Conservation (phyloP, 2,888 invertebrate species). For the Crematogaster levior region DNA sequence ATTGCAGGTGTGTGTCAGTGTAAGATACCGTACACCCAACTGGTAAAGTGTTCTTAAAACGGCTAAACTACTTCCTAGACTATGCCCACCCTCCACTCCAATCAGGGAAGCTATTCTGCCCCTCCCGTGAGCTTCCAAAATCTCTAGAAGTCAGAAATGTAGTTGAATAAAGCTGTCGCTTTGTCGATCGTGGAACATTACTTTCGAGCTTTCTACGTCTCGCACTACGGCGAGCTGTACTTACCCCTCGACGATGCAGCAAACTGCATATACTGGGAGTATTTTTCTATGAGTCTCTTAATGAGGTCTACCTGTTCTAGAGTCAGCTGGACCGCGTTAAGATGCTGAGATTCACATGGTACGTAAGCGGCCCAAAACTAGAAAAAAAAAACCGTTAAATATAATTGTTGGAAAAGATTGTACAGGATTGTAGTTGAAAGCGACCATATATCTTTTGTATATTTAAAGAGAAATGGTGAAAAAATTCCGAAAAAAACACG, state of each 20-base stretch:
- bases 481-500: not conserved
- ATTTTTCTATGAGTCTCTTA: constrained; percentile 90
- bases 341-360: constrained; percentile 89
- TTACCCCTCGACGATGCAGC: constrained; percentile 90
- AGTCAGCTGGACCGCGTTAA: constrained; percentile 90
- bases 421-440: not conserved
- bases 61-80: constrained; percentile 95
- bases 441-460: not conserved
- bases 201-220: not conserved
- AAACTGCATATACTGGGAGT: constrained; percentile 88
- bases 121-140: constrained; percentile 89
- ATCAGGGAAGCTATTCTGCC: constrained; percentile 95
- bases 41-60: constrained; percentile 95
- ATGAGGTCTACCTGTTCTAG: constrained; percentile 92
- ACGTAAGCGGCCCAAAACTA: constrained; percentile 93
- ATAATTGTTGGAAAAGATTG: not conserved
- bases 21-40: constrained; percentile 94
- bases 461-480: not conserved
- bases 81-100: constrained; percentile 97
- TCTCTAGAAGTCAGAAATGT: constrained; percentile 85
- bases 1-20: constrained; percentile 94
- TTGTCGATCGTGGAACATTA: not conserved
- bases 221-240: constrained; percentile 44
- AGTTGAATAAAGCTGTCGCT: not conserved
- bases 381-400: not conserved